These are phyloP conservation scores for Gastracanthus pulcherrimus DNA, from an alignment of 2,888 invertebrate genomes.

Conservation along the genomic window DNA sequence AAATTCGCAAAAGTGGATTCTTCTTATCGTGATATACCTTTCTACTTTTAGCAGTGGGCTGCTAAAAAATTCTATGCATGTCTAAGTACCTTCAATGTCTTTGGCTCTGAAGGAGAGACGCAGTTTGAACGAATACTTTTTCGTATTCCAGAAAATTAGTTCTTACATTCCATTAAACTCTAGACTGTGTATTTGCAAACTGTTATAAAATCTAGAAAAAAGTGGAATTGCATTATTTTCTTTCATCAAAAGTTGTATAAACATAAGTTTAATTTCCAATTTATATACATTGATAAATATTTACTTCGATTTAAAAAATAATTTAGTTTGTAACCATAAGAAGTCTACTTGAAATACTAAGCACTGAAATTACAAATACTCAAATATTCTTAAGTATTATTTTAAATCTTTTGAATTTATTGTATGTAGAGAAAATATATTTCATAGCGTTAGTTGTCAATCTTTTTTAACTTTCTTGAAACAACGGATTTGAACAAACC, in stretches of 20 bases:
- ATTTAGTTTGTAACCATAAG: no score
- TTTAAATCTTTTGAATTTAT: no score
- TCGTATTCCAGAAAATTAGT: constrained; percentile 35
- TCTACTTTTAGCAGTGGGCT: constrained; percentile 22
- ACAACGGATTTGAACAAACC: no score
- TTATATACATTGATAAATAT: no score
- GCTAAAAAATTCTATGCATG: constrained; percentile 57
- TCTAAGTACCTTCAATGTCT: constrained; percentile 48
- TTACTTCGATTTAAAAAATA: no score
- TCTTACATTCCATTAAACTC: constrained; percentile 37
- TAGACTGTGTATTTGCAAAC: not conserved
- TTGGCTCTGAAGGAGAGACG: constrained; percentile 1
- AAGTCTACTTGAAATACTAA: no score
- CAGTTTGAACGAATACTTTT: constrained; percentile 24
- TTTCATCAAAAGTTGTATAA: not conserved
- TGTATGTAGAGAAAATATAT: no score
- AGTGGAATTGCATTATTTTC: not conserved
- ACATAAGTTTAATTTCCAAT: no score
- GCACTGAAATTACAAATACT: no score
- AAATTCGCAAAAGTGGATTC: constrained; percentile 29
- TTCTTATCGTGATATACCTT: constrained; percentile 34
- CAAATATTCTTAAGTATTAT: no score
- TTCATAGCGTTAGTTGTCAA: no score
- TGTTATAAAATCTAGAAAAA: not conserved
- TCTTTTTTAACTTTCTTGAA: no score